phyloP scores from a whole-genome alignment of 2,113 vertebrate genomes.

The Psephotus haematonotus region DNA sequence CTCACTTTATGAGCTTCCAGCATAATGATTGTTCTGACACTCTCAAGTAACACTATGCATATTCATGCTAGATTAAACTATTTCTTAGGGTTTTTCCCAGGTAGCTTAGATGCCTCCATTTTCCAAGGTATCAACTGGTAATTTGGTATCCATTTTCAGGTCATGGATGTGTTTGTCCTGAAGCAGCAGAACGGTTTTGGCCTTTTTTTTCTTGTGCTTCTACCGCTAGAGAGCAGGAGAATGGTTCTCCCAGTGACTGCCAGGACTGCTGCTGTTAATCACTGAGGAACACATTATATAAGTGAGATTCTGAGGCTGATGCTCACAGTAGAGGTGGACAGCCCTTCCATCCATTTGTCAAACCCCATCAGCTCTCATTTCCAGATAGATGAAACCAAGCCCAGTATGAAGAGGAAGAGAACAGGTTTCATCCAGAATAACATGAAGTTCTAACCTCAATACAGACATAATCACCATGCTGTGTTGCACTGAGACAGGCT shows the following conservation, averaged over 20 bases:
- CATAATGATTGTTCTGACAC: neutral
- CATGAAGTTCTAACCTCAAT: neutral
- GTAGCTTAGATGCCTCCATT: neutral
- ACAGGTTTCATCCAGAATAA: neutral
- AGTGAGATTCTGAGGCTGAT: neutral
- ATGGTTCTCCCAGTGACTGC: neutral
- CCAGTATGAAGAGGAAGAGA: neutral
- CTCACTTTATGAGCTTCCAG: neutral
- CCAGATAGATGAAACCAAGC: neutral
- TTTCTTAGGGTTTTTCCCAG: neutral
- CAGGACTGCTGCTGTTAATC: neutral
- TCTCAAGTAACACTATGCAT: neutral
- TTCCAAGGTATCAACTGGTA: neutral
- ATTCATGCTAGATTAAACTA: neutral
- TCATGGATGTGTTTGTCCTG: neutral
- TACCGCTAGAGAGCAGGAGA: conserved; percentile 51
- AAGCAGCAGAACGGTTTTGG: neutral
- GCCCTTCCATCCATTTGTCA: neutral
- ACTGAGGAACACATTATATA: neutral
- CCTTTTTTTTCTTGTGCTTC: neutral
- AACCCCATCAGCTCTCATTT: neutral
- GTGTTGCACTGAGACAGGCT: neutral
- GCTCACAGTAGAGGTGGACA: neutral
- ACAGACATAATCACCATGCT: neutral
- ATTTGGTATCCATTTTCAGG: neutral